These are phyloP conservation scores for Drosophila seguyi DNA, from an alignment of 1,140 invertebrate genomes.

Conservation along the genomic window DNA sequence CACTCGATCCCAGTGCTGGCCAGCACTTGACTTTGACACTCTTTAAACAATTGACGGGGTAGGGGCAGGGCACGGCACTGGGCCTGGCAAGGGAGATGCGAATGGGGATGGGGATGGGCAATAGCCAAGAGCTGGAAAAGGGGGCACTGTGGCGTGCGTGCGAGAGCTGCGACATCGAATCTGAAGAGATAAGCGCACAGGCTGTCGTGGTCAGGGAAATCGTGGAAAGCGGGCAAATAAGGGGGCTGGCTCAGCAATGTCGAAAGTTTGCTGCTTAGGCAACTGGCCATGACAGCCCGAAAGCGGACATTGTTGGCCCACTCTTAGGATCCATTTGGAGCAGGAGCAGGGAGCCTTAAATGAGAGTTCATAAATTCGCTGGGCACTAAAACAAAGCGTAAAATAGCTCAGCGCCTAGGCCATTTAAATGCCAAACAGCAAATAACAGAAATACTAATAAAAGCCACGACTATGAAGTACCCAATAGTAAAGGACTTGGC, in stretches of 20 bases:
- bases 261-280: slow-evolving; percentile 60
- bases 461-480: neutral
- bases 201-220: slow-evolving; percentile 49
- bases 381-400: slow-evolving; percentile 33
- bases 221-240: slow-evolving; percentile 12
- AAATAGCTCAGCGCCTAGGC: slow-evolving; percentile 22
- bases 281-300: slow-evolving; percentile 35
- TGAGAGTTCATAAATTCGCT: slow-evolving; percentile 40
- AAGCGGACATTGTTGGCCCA: slow-evolving; percentile 22
- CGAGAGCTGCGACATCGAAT: slow-evolving; percentile 65
- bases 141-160: slow-evolving; percentile 34
- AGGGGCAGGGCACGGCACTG: neutral
- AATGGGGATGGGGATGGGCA: neutral
- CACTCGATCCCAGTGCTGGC: slow-evolving; percentile 24
- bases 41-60: slow-evolving; percentile 80
- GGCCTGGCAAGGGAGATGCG: neutral
- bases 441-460: slow-evolving; percentile 6
- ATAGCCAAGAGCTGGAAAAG: slow-evolving; percentile 1
- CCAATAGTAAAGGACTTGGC: neutral
- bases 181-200: slow-evolving; percentile 67
- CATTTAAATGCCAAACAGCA: slow-evolving; percentile 31
- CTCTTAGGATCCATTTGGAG: slow-evolving; percentile 8
- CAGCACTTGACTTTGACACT: slow-evolving; percentile 81
- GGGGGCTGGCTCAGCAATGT: slow-evolving; percentile 53
- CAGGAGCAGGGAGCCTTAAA: neutral